These are phyloP conservation scores for Andricus quercusramuli DNA, from an alignment of 2,888 invertebrate genomes.

Conservation along the genomic window DNA sequence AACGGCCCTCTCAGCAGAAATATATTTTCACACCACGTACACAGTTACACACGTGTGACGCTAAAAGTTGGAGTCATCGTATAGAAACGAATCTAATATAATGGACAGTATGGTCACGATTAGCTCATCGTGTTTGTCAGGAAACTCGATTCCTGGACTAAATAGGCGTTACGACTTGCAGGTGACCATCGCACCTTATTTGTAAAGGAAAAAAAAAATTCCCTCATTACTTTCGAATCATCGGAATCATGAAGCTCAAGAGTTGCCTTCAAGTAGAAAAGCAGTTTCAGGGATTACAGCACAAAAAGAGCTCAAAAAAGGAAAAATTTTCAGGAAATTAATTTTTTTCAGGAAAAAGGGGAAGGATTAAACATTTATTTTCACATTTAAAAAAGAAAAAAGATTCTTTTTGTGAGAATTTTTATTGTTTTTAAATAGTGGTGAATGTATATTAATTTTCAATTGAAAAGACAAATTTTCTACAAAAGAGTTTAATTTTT, in stretches of 20 bases:
- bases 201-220: constrained; percentile 15
- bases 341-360: too few relatives aligned
- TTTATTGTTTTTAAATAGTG: too few relatives aligned
- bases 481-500: too few relatives aligned
- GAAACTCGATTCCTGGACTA: constrained; percentile 27
- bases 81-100: not conserved
- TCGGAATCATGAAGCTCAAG: constrained; percentile 4
- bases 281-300: not conserved
- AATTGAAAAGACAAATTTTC: too few relatives aligned
- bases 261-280: not conserved
- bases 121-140: constrained; percentile 34
- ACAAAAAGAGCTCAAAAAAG: too few relatives aligned
- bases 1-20: constrained; percentile 24
- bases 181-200: constrained; percentile 26
- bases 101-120: constrained; percentile 17
- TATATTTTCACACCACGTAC: constrained; percentile 30
- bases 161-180: constrained; percentile 33
- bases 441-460: too few relatives aligned
- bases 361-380: too few relatives aligned
- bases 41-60: constrained; percentile 12
- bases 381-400: too few relatives aligned
- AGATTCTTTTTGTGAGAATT: too few relatives aligned
- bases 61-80: constrained; percentile 23
- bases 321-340: not conserved
- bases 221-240: constrained; percentile 26